phyloP scores from a whole-genome alignment of 2,113 vertebrate genomes.

The Microcebus ravelobensis region DNA sequence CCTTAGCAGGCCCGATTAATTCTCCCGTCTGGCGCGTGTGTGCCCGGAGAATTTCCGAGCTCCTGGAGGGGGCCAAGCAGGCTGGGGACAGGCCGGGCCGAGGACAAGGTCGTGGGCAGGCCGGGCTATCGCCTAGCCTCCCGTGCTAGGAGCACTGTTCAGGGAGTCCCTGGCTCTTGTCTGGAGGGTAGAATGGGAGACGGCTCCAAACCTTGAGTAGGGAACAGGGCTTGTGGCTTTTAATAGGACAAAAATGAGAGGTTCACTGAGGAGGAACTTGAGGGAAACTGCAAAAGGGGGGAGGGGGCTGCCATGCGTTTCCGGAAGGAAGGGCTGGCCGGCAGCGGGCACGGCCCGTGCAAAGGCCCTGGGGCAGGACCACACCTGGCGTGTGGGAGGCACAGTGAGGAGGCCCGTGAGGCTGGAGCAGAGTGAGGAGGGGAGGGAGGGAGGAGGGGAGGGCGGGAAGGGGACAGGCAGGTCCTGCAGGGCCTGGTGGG shows the following conservation, averaged over 20 bases:
- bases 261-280: background rate
- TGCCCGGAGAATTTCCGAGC: background rate
- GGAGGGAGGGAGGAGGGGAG: background rate
- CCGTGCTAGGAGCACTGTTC: background rate
- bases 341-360: background rate
- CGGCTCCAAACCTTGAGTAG: background rate
- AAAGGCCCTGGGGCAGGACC: conserved; percentile 10
- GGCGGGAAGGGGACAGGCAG: background rate
- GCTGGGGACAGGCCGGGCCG: conserved; percentile 24
- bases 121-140: background rate
- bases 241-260: background rate
- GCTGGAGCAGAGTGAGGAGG: background rate
- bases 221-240: background rate
- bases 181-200: background rate
- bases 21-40: conserved; percentile 66
- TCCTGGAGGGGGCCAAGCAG: background rate
- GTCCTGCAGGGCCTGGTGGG: background rate
- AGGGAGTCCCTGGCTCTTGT: background rate
- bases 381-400: fast-evolving
- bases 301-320: background rate
- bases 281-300: background rate
- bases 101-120: conserved; percentile 66
- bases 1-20: conserved; percentile 61
- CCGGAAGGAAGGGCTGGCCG: background rate
- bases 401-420: fast-evolving